phyloP scores from a whole-genome alignment of 2,888 invertebrate species.

The Synanthedon tipuliformis region DNA sequence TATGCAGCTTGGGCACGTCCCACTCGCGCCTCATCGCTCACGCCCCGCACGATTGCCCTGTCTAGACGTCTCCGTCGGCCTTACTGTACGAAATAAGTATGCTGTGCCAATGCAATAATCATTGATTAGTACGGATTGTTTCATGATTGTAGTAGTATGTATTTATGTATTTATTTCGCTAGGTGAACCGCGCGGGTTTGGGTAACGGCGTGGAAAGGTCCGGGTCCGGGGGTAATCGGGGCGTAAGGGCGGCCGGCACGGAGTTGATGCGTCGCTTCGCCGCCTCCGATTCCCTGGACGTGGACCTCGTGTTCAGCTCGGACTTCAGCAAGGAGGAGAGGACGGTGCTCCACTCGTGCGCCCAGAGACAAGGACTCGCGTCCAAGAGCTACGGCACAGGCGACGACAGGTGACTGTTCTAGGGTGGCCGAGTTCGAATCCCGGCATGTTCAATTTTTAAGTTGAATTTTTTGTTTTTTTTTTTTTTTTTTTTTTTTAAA shows the following conservation, averaged over 20 bases:
- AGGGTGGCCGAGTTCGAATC: no score
- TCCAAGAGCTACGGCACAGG: constrained; percentile 64
- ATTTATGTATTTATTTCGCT: not conserved
- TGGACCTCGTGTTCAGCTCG: constrained; percentile 67
- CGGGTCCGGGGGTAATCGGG: constrained; percentile 14
- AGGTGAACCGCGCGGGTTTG: constrained; percentile 53
- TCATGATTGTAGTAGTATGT: no score
- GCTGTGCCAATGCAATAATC: no score
- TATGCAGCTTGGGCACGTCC: no score
- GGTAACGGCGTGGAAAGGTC: constrained; percentile 22
- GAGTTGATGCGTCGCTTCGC: constrained; percentile 39
- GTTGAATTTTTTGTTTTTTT: no score
- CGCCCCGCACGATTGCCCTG: no score
- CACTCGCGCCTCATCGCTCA: no score
- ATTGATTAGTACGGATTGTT: no score
- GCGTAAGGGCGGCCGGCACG: constrained; percentile 27
- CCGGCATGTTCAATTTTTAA: no score
- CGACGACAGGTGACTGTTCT: constrained; percentile 16
- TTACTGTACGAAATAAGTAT: no score
- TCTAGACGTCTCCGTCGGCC: no score
- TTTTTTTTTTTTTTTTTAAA: no score
- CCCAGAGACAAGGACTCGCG: constrained; percentile 49
- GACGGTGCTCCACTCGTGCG: constrained; percentile 68
- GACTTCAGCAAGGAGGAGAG: constrained; percentile 76
- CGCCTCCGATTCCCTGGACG: constrained; percentile 48